Evolutionary conservation across 2,797 vertebrate genomes (phyloP), one percentile per base, ranked within the genome.

Genomic region (Epinephelus awoara): DNA sequence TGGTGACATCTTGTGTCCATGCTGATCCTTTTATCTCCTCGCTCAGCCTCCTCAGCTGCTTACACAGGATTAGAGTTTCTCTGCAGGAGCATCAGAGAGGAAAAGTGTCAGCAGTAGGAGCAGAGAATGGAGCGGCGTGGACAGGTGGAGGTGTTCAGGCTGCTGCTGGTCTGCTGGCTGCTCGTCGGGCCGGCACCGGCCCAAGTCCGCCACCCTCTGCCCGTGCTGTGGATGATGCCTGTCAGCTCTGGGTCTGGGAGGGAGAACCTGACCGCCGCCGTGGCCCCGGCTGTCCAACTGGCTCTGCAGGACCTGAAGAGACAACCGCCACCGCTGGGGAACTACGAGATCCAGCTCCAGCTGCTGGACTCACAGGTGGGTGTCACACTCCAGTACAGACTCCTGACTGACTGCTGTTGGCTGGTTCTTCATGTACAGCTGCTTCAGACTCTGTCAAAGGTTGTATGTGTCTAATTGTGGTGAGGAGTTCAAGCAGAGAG

Each of bases 311-410:
- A 95, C 88, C 90, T 95, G 77, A 80, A 86, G 54, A 75, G 61
- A 14, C 92, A 93, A 58, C 79, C 85, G 0, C 14, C 75, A 0
- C 91, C 91, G 0, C 79, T 94, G 65, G 86, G 91, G 19, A 75
- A 83, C 86, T 93, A 95, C 2, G 85, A 94, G 74, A 21, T 95
- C 44, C 89, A 93, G 74, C 79, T 95, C 34, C 90, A 94, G n/a
- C 29, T 77, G 49, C 88, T 92, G 84, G 85, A 92, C 71, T 82
- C 85, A 0, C 87, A 93, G 93, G 94, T 95, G 0, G 19, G 84
- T 69, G 15, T 6, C 46, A 47, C 15, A 18, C 5, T 17, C 1
- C 17, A 5, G 46, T 2, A 2, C 14, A 17, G 46, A 17, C 14
- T 47, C 15, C 46, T 47, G 46, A 9, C 38, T 9, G 27, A 6